Evolutionary conservation across 2,888 invertebrate species (phyloP).

Genomic region (Cremastinae sp.): DNA sequence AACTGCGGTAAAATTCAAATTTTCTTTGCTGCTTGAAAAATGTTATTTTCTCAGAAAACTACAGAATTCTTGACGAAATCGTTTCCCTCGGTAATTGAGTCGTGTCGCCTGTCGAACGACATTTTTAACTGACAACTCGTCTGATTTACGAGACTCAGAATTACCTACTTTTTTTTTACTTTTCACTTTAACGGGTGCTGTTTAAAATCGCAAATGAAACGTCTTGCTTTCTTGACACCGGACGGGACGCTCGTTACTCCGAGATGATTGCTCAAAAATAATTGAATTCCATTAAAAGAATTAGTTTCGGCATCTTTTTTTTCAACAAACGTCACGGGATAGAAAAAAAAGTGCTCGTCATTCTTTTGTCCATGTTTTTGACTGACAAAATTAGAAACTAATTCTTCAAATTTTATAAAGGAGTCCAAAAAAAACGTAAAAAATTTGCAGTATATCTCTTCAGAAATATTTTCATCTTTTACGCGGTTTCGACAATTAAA

Average conservation of each 20-base stretch:
- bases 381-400: too few relatives aligned
- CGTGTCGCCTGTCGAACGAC: conserved; percentile 41
- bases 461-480: neutral
- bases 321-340: too few relatives aligned
- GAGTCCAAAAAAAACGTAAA: conserved; percentile 4
- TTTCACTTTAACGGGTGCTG: neutral
- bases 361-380: too few relatives aligned
- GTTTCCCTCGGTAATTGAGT: conserved; percentile 29
- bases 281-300: neutral
- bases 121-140: conserved; percentile 41
- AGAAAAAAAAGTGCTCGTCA: too few relatives aligned
- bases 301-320: too few relatives aligned
- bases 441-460: conserved; percentile 6
- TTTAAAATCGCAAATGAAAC: neutral
- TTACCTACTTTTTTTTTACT: conserved; percentile 8
- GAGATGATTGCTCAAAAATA: neutral
- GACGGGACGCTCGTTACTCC: neutral
- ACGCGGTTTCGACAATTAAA: neutral
- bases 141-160: conserved; percentile 37
- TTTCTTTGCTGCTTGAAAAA: conserved; percentile 13
- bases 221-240: conserved; percentile 1
- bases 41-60: conserved; percentile 15
- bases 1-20: neutral
- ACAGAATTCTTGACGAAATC: conserved; percentile 23
- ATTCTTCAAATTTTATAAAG: too few relatives aligned